Conservation (phyloP, 2,113 vertebrate species). For the Ciconia maguari region DNA sequence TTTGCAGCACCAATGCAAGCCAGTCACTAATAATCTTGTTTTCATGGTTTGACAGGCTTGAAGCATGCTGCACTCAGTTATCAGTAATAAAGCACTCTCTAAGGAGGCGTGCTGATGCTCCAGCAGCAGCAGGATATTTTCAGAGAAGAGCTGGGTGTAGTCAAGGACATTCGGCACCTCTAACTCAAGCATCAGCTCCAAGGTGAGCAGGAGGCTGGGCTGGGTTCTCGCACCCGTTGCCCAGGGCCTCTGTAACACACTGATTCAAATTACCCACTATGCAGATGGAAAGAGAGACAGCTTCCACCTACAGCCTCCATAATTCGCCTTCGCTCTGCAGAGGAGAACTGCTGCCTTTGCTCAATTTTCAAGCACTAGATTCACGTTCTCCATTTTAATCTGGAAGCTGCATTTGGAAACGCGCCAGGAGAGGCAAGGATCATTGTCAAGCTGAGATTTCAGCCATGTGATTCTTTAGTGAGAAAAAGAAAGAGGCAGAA, state of each 20-base stretch:
- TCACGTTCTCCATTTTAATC: not conserved
- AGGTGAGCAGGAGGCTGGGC: not conserved
- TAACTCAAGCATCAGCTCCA: not conserved
- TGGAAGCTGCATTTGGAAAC: not conserved
- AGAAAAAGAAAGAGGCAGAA: not conserved
- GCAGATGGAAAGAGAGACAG: not conserved
- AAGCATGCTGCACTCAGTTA: not conserved
- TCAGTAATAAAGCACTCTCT: not conserved
- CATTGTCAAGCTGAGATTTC: not conserved
- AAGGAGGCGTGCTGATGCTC: not conserved
- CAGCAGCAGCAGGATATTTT: not conserved
- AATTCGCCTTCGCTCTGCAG: not conserved
- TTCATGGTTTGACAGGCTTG: not conserved
- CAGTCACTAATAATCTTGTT: not conserved
- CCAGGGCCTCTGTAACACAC: not conserved
- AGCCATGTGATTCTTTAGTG: not conserved
- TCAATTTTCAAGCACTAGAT: not conserved
- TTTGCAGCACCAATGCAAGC: not conserved
- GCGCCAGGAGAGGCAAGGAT: not conserved
- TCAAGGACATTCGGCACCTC: not conserved
- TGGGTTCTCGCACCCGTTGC: not conserved
- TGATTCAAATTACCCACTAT: not conserved
- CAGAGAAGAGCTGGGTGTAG: not conserved
- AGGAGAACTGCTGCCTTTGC: not conserved
- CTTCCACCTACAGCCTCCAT: not conserved